phyloP scores from a whole-genome alignment of 2,888 invertebrate genomes.

The Dexiosoma caninum region DNA sequence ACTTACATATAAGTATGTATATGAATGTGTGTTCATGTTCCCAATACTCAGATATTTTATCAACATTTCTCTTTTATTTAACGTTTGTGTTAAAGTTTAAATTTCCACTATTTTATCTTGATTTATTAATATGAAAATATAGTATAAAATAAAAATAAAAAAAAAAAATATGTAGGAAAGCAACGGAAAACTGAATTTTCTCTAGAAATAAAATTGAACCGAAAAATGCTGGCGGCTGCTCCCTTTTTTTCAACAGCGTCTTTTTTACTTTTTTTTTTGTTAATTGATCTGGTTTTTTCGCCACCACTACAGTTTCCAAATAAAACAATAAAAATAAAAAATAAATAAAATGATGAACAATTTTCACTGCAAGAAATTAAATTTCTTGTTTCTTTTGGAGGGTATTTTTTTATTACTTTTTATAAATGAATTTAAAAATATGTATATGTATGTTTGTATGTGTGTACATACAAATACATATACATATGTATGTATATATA shows the following conservation, averaged over 20 bases:
- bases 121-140: slow-evolving; percentile 58
- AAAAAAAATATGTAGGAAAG: slow-evolving; percentile 6
- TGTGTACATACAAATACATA: no score
- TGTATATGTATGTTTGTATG: background rate
- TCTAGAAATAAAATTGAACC: slow-evolving; percentile 55
- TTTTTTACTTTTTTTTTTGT: slow-evolving; percentile 36
- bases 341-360: slow-evolving; percentile 43
- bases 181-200: slow-evolving; percentile 48
- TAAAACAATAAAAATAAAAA: slow-evolving; percentile 31
- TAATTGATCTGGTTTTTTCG: slow-evolving; percentile 60
- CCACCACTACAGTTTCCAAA: slow-evolving; percentile 39
- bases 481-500: no score
- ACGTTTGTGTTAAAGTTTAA: slow-evolving; percentile 59
- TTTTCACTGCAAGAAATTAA: slow-evolving; percentile 46
- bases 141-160: no score
- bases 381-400: slow-evolving; percentile 55
- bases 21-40: slow-evolving; percentile 34
- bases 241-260: slow-evolving; percentile 52
- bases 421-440: slow-evolving; percentile 40
- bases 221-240: slow-evolving; percentile 60
- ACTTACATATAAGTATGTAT: background rate
- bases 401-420: slow-evolving; percentile 59
- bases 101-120: slow-evolving; percentile 62
- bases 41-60: slow-evolving; percentile 58
- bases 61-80: slow-evolving; percentile 58